Conservation (phyloP, 2,888 invertebrate species). For the Scrobipalpa atriplicella region DNA sequence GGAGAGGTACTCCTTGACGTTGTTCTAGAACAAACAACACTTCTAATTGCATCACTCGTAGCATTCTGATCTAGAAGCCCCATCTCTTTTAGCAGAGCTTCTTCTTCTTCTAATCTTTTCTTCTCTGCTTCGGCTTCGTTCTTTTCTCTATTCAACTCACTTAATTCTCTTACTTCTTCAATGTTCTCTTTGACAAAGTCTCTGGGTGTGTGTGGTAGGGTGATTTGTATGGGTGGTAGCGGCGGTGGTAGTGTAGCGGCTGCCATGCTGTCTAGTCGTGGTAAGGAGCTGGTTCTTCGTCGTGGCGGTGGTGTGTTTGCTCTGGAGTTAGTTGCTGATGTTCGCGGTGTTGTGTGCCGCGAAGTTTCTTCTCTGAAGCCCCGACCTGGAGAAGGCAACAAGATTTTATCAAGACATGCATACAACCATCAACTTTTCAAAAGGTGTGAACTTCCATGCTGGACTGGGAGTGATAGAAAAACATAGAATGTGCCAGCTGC, state of each 20-base stretch:
- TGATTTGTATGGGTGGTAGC: slow-evolving; percentile 48
- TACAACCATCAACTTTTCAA: too few species aligned
- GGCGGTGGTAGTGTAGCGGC: slow-evolving; percentile 60
- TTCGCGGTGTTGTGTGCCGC: slow-evolving; percentile 79
- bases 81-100: slow-evolving; percentile 75
- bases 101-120: slow-evolving; percentile 71
- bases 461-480: too few species aligned
- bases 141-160: slow-evolving; percentile 76
- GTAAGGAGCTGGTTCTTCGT: slow-evolving; percentile 70
- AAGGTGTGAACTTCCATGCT: too few species aligned
- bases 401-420: neutral
- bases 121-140: slow-evolving; percentile 74
- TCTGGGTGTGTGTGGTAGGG: slow-evolving; percentile 70
- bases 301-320: slow-evolving; percentile 68
- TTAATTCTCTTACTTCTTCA: slow-evolving; percentile 73
- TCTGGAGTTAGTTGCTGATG: slow-evolving; percentile 71
- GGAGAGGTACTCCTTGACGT: slow-evolving; percentile 73
- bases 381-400: slow-evolving; percentile 57
- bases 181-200: slow-evolving; percentile 78
- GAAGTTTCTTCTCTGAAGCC: slow-evolving; percentile 81
- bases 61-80: slow-evolving; percentile 67
- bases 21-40: slow-evolving; percentile 53
- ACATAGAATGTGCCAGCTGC: too few species aligned
- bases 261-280: slow-evolving; percentile 73
- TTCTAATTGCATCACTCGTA: slow-evolving; percentile 50